These are phyloP conservation scores for Nomada fabriciana DNA, from an alignment of 2,888 invertebrate species.

Conservation along the genomic window DNA sequence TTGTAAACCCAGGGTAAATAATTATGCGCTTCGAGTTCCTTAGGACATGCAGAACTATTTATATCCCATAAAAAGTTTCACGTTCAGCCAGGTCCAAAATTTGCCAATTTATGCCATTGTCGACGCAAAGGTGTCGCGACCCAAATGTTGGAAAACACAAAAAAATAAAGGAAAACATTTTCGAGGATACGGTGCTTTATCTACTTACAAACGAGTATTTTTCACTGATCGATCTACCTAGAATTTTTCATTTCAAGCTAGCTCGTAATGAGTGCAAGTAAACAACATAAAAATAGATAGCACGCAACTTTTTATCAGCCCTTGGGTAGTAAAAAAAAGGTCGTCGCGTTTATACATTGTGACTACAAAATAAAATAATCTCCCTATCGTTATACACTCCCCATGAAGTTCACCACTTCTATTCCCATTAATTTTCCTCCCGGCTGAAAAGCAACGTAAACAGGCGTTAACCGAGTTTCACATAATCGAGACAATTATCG, in stretches of 20 bases:
- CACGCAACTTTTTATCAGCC: neutral
- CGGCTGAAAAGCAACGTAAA: neutral
- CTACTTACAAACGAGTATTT: neutral
- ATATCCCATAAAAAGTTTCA: too few species aligned
- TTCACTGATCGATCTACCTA: neutral
- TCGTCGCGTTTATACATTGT: neutral
- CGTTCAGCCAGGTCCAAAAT: too few species aligned
- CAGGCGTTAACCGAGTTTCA: neutral
- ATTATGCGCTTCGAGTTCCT: too few species aligned
- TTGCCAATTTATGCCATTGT: too few species aligned
- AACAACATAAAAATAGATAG: conserved; percentile 11
- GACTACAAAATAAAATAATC: neutral
- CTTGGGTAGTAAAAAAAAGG: neutral
- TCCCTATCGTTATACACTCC: neutral
- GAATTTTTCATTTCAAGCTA: conserved; percentile 5
- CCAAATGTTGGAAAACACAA: too few species aligned
- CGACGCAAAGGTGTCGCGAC: too few species aligned
- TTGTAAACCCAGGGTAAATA: too few species aligned
- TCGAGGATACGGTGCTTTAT: neutral
- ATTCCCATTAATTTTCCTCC: neutral
- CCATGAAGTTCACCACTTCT: neutral
- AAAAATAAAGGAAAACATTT: neutral
- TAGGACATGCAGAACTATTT: too few species aligned
- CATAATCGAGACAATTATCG: neutral
- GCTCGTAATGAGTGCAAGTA: neutral